Evolutionary conservation across 2,888 invertebrate genomes (phyloP).

Genomic region (Rhodophaea formosa): DNA sequence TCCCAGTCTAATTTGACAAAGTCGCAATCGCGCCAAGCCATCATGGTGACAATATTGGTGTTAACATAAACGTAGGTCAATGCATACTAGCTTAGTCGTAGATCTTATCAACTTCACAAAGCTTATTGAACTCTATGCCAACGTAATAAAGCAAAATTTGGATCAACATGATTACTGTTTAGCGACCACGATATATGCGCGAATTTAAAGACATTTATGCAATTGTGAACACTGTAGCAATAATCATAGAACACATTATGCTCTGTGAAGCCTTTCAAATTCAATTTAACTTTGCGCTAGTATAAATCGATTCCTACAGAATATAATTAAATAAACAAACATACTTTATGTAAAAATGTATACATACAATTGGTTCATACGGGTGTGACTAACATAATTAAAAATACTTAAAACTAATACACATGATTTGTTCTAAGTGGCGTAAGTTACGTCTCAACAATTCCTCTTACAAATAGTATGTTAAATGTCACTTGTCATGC

Average conservation of each 20-base stretch:
- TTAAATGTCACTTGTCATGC: slow-evolving; percentile 68
- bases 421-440: slow-evolving; percentile 63
- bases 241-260: too few relatives aligned
- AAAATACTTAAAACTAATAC: slow-evolving; percentile 42
- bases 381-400: slow-evolving; percentile 36
- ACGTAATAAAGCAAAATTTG: too few relatives aligned
- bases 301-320: slow-evolving; percentile 26
- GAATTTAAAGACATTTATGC: too few relatives aligned
- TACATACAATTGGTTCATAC: slow-evolving; percentile 34
- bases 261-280: too few relatives aligned
- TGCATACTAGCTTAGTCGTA: too few relatives aligned
- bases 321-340: slow-evolving; percentile 40
- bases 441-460: slow-evolving; percentile 49
- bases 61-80: slow-evolving; percentile 37
- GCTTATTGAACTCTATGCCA: too few relatives aligned
- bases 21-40: slow-evolving; percentile 55
- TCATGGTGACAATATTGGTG: slow-evolving; percentile 45
- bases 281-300: too few relatives aligned
- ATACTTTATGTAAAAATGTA: slow-evolving; percentile 42
- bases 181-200: too few relatives aligned
- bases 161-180: too few relatives aligned
- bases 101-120: too few relatives aligned
- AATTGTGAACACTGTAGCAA: too few relatives aligned
- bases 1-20: slow-evolving; percentile 67
- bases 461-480: slow-evolving; percentile 47